Evolutionary conservation across 2,797 vertebrate genomes (phyloP), one percentile per base, ranked within the genome.

Genomic region (Chlorospingus flavigularis): DNA sequence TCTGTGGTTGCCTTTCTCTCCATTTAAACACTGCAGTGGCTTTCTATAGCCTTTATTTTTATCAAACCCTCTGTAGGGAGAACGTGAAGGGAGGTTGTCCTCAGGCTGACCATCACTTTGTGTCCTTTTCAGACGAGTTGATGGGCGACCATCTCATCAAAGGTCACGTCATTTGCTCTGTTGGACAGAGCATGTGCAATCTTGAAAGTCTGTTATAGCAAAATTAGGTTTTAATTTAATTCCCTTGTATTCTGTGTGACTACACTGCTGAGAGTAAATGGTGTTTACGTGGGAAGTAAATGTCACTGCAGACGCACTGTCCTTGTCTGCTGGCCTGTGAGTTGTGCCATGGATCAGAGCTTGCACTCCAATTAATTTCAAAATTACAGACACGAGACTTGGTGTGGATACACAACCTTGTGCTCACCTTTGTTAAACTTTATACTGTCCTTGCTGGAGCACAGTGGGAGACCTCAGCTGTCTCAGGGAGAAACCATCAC

Each of bases 201-300:
- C 70, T 68, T 43, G 37, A 61, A 83, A 73, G 61, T 54, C 81
- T 67, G 55, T 62, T 86, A 12, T 2, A 45, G 40, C 51, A 47
- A 51, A 93, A 96, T 85, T 30, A 63, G 77, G 33, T 92, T 87
- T 88, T 92, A 86, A 94, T 96, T 88, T 15, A 85, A 92, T 96
- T 95, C 43, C 47, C 0, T 1, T 30, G 74, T 73, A 26, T 82
- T 85, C 67, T 89, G 47, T 70, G 86, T 88, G 90, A 90, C 79
- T 78, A 88, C 79, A 55, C 15, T 88, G 70, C 83, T 62, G 79
- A 50, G 75, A 71, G 85, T 57, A 74, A 89, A 37, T 39, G 58
- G 17, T 62, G 55, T 55, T 94, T 81, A 51, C 0, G 17, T 88
- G 61, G 60, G 79, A 58, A 48, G 58, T 8, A 80, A 70, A 86